phyloP scores from a whole-genome alignment of 2,888 invertebrate species.

The Microctonus brassicae region DNA sequence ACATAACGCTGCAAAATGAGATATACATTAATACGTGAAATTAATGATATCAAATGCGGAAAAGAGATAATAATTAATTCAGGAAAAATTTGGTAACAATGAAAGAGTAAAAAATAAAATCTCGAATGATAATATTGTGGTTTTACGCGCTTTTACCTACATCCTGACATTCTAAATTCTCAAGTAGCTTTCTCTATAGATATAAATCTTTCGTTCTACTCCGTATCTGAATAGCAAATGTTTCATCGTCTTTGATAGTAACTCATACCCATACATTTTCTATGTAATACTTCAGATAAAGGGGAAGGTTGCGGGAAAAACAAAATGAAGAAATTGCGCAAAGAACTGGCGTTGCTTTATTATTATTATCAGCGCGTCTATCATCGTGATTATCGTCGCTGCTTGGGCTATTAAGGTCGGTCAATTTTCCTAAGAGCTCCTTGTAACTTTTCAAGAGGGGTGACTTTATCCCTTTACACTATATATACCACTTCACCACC shows the following conservation, averaged over 20 bases:
- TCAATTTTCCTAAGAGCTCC: conserved; percentile 61
- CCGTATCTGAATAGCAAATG: not conserved
- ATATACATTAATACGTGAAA: not conserved
- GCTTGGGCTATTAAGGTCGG: conserved; percentile 53
- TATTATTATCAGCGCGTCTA: conserved; percentile 48
- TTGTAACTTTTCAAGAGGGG: conserved; percentile 24
- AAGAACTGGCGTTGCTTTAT: conserved; percentile 23
- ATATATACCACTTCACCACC: not conserved
- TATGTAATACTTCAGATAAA: not conserved
- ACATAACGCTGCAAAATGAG: not conserved
- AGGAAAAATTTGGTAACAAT: too few relatives aligned
- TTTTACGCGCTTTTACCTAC: not conserved
- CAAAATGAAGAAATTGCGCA: not conserved
- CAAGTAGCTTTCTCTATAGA: too few relatives aligned
- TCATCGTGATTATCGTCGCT: conserved; percentile 58
- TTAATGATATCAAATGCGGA: not conserved
- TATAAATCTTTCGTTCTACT: not conserved
- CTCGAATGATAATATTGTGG: not conserved
- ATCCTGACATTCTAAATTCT: conserved; percentile 1
- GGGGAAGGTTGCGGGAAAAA: not conserved
- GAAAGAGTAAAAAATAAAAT: not conserved
- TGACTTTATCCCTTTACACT: conserved; percentile 18
- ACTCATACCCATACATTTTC: not conserved
- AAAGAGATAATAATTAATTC: not conserved
- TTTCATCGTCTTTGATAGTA: conserved; percentile 10